Evolutionary conservation across 2,888 invertebrate genomes (phyloP).

Genomic region (Meandrusa payeni): DNA sequence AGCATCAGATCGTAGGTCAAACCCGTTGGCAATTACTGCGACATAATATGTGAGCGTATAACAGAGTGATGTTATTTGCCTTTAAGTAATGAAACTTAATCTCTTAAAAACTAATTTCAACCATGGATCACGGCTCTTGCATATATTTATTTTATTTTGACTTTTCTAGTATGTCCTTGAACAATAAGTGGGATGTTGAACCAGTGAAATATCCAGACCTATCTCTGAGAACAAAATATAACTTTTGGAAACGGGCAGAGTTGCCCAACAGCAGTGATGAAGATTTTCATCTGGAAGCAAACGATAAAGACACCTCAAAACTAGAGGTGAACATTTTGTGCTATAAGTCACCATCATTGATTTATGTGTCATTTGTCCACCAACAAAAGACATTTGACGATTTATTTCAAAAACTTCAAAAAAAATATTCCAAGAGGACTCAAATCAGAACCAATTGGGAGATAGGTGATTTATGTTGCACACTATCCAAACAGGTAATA

Average conservation of each 20-base stretch:
- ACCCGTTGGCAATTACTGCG: too few relatives aligned
- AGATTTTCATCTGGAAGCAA: slow-evolving; percentile 53
- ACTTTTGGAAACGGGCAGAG: slow-evolving; percentile 39
- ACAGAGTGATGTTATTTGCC: too few relatives aligned
- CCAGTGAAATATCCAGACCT: slow-evolving; percentile 29
- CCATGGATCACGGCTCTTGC: too few relatives aligned
- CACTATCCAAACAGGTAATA: slow-evolving; percentile 62
- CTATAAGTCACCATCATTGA: slow-evolving; percentile 78
- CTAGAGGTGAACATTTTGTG: slow-evolving; percentile 72
- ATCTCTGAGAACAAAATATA: slow-evolving; percentile 37
- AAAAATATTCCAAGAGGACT: slow-evolving; percentile 58
- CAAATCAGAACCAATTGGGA: slow-evolving; percentile 62
- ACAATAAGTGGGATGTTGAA: slow-evolving; percentile 49
- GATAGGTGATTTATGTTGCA: slow-evolving; percentile 71
- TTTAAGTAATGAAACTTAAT: too few relatives aligned
- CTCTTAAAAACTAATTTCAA: too few relatives aligned
- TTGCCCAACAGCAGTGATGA: slow-evolving; percentile 31
- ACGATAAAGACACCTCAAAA: slow-evolving; percentile 71
- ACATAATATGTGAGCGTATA: too few relatives aligned
- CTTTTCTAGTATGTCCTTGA: slow-evolving; percentile 51
- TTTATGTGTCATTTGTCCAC: slow-evolving; percentile 80
- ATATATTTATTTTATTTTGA: slow-evolving; percentile 11
- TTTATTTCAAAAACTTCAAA: slow-evolving; percentile 78
- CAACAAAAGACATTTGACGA: slow-evolving; percentile 65
- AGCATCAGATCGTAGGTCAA: too few relatives aligned